A percentile compares a stretch with the other conserved stretches of the same genome.
These are phyloP conservation scores for Chroicocephalus ridibundus DNA, from an alignment of 2,113 vertebrate species.

Conservation along the genomic window DNA sequence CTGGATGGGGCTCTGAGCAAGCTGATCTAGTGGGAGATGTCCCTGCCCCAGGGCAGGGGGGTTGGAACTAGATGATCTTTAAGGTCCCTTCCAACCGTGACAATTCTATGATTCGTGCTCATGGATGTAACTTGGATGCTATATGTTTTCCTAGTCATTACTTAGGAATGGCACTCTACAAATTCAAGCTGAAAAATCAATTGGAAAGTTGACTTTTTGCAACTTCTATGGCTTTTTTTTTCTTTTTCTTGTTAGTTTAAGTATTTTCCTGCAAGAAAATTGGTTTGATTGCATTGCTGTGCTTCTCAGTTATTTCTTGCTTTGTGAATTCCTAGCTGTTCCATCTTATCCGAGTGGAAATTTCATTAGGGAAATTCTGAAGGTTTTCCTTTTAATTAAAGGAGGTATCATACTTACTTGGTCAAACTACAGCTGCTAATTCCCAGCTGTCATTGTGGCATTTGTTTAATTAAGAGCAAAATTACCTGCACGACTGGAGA, in stretches of 20 bases:
- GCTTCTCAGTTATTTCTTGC: not conserved
- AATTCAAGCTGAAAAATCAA: slow-evolving; percentile 10
- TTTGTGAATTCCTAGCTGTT: not conserved
- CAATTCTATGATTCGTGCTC: not conserved
- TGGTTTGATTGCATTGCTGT: not conserved
- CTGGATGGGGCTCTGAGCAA: no score
- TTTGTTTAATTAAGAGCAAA: slow-evolving; percentile 42
- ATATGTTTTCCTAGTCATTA: not conserved
- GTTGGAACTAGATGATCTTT: no score
- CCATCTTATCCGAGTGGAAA: not conserved
- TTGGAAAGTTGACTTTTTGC: not conserved
- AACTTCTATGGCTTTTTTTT: not conserved
- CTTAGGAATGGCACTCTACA: not conserved
- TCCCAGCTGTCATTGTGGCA: slow-evolving; percentile 18
- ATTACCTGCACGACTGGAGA: not conserved
- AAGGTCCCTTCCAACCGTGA: no score
- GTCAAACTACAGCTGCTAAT: slow-evolving; percentile 13
- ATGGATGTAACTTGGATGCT: not conserved
- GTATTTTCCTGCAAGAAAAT: not conserved
- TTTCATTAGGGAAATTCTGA: slow-evolving; percentile 6
- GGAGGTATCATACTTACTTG: not conserved
- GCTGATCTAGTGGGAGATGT: no score
- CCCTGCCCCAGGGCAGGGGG: no score
- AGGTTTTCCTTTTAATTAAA: slow-evolving; percentile 46
- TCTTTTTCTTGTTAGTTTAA: not conserved